A percentile compares a stretch with the other conserved stretches of the same genome.
Evolutionary conservation across 2,797 vertebrate genomes (phyloP).

Genomic region (Rhinella marina): DNA sequence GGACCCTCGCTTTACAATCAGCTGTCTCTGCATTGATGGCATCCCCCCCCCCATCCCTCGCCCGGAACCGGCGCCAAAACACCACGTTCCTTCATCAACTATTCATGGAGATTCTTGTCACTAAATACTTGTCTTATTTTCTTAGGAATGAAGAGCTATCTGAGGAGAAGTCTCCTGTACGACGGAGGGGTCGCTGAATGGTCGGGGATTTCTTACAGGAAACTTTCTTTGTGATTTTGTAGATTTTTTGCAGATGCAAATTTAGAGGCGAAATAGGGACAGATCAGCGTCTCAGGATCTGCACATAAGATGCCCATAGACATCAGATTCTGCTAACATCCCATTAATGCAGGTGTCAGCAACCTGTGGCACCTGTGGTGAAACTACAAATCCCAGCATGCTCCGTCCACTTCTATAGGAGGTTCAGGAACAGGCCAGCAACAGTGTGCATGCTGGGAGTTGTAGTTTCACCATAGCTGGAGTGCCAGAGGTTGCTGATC

Average conservation of each 20-base stretch:
- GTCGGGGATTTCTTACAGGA: neutral
- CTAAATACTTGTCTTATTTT: constrained; percentile 2
- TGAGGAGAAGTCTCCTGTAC: neutral
- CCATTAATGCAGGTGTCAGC: too few relatives aligned
- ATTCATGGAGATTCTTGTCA: constrained; percentile 29
- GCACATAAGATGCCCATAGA: too few relatives aligned
- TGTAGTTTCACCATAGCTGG: too few relatives aligned
- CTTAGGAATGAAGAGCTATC: constrained; percentile 9
- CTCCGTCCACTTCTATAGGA: too few relatives aligned
- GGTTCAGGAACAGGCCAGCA: too few relatives aligned
- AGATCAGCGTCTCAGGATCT: neutral
- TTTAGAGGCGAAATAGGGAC: constrained; percentile 20
- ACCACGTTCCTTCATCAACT: constrained; percentile 12
- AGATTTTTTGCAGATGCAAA: neutral
- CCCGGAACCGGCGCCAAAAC: constrained; percentile 19
- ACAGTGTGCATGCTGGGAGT: too few relatives aligned
- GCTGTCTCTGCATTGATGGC: constrained; percentile 4
- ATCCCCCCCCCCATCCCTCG: neutral
- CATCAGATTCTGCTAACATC: too few relatives aligned
- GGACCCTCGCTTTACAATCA: constrained; percentile 17
- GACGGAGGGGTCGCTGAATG: neutral
- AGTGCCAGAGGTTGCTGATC: too few relatives aligned
- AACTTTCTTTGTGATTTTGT: neutral
- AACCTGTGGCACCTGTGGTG: too few relatives aligned
- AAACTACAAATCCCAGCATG: too few relatives aligned